These are phyloP conservation scores for Epinephelus lanceolatus DNA, from an alignment of 2,113 vertebrate genomes.

Conservation along the genomic window DNA sequence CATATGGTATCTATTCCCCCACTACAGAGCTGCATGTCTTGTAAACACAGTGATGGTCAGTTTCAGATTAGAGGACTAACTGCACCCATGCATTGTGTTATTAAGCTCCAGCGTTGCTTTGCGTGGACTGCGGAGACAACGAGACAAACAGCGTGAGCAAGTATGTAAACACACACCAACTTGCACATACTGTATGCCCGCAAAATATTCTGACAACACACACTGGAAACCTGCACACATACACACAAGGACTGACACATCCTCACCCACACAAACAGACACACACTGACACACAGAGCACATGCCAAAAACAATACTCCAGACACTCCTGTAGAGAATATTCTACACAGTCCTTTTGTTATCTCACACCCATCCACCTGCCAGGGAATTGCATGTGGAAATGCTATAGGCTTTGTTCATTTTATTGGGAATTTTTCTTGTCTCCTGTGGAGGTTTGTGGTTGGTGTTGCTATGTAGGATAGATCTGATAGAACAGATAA, in stretches of 20 bases:
- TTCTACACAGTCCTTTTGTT: neutral
- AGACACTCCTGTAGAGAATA: neutral
- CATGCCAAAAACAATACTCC: conserved; percentile 19
- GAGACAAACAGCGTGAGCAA: conserved; percentile 10
- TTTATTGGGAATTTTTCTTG: neutral
- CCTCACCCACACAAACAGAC: conserved; percentile 5
- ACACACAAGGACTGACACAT: neutral
- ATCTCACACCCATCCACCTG: conserved; percentile 25
- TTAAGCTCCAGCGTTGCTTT: conserved; percentile 17
- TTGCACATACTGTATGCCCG: neutral
- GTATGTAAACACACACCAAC: neutral
- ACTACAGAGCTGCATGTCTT: conserved; percentile 48
- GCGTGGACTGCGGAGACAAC: neutral
- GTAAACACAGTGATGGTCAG: conserved; percentile 48
- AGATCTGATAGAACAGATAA: neutral
- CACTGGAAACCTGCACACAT: neutral
- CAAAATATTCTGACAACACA: neutral
- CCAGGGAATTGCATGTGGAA: conserved; percentile 3
- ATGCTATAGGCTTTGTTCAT: neutral
- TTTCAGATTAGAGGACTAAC: conserved; percentile 47
- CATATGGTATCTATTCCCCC: conserved; percentile 72
- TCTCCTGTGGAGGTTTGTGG: neutral
- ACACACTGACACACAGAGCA: neutral
- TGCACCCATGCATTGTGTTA: conserved; percentile 35
- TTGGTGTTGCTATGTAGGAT: neutral